Conservation (phyloP, 2,113 vertebrate species). For the Menura novaehollandiae region DNA sequence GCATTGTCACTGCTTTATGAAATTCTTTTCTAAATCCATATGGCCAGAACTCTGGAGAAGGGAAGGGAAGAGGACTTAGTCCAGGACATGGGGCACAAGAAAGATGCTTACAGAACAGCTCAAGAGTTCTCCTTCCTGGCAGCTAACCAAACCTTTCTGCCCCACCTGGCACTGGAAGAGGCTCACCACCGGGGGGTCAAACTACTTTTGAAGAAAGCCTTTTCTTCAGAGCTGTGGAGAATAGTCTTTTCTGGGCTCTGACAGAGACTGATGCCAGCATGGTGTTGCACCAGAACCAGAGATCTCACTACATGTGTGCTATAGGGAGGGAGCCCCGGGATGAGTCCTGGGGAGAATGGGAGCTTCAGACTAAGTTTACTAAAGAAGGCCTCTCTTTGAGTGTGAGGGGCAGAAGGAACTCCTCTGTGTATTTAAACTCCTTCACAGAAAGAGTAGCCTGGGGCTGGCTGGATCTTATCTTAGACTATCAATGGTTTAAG, state of each 20-base stretch:
- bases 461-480: no score
- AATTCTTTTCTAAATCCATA: neutral
- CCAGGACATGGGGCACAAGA: neutral
- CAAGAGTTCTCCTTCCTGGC: neutral
- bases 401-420: no score
- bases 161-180: neutral
- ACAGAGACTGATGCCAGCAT: neutral
- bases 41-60: neutral
- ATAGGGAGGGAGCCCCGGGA: neutral
- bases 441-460: no score
- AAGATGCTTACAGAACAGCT: neutral
- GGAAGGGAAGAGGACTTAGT: neutral
- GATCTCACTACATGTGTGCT: neutral
- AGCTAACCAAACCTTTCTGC: neutral
- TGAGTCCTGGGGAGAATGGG: no score
- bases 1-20: neutral
- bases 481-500: no score
- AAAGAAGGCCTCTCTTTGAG: no score
- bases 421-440: no score
- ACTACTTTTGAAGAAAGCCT: neutral
- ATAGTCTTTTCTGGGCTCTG: neutral
- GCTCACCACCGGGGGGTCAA: neutral
- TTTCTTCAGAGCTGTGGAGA: neutral
- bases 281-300: neutral
- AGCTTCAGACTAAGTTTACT: no score